Evolutionary conservation across 30 jellyfish, hydroid and myxozoan genomes (phyloP).

Genomic region (Aurelia sp.): DNA sequence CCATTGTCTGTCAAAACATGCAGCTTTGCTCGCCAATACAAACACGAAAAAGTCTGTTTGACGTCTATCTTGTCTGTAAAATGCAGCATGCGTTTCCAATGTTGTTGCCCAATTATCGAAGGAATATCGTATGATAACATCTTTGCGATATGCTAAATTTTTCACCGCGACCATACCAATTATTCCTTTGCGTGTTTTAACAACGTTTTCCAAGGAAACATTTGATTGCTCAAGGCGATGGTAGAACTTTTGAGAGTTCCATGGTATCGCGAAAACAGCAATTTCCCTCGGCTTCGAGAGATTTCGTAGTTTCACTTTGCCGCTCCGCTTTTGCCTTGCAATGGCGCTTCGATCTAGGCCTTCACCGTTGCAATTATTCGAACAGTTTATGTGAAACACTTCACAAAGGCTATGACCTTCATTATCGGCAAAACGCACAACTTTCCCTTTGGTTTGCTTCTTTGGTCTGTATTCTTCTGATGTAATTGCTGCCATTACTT

Average conservation of each 20-base stretch:
- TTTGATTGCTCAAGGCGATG: conserved; percentile 9
- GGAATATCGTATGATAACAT: conserved; percentile 56
- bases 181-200: conserved; percentile 35
- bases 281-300: conserved; percentile 27
- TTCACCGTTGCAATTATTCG: conserved; percentile 2
- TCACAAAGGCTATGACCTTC: conserved; percentile 88
- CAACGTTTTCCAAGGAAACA: conserved; percentile 52
- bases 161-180: conserved; percentile 89
- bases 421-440: conserved; percentile 92
- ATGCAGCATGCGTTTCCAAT: conserved; percentile 58
- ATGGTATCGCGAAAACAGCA: conserved; percentile 24
- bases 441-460: conserved; percentile 44
- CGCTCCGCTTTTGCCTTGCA: background rate
- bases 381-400: conserved; percentile 40
- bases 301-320: background rate
- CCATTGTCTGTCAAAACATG: conserved; percentile 13
- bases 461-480: background rate
- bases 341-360: background rate
- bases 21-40: conserved; percentile 32
- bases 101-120: conserved; percentile 74
- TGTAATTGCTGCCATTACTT: too few relatives aligned
- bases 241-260: conserved; percentile 1
- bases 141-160: conserved; percentile 69
- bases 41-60: conserved; percentile 74
- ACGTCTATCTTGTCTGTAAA: conserved; percentile 60